These are phyloP conservation scores for Helogale parvula DNA, from an alignment of 2,113 vertebrate species.

Conservation along the genomic window DNA sequence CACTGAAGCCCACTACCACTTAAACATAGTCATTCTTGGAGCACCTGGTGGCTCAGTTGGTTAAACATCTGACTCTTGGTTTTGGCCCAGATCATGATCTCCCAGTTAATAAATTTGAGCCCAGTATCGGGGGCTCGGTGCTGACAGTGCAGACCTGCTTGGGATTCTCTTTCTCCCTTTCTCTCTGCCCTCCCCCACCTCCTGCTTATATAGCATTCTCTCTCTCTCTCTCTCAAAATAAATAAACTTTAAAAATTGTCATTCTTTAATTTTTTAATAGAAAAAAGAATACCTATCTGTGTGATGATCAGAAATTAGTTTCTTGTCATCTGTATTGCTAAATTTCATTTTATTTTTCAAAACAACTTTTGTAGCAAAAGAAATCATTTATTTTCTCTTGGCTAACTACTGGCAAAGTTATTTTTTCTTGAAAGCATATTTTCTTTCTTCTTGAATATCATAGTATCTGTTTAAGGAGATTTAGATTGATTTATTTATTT, in stretches of 20 bases:
- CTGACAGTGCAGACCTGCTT: no score
- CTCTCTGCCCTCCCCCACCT: no score
- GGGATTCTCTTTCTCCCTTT: no score
- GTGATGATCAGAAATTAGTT: constrained; percentile 82
- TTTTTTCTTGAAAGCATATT: constrained; percentile 68
- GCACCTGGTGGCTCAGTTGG: no score
- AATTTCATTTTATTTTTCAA: constrained; percentile 75
- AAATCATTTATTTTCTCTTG: neutral
- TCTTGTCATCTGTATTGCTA: constrained; percentile 63
- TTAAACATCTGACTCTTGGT: no score
- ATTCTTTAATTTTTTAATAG: constrained; percentile 71
- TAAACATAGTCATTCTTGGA: constrained; percentile 84
- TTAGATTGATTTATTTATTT: constrained; percentile 22
- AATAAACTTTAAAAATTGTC: constrained; percentile 84
- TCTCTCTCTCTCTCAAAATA: no score
- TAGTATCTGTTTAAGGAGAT: neutral
- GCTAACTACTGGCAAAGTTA: constrained; percentile 81
- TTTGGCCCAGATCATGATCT: no score
- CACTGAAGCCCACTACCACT: constrained; percentile 84
- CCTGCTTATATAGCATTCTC: no score
- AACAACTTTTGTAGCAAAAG: constrained; percentile 66
- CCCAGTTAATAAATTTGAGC: no score
- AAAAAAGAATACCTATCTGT: constrained; percentile 78
- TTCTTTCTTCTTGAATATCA: constrained; percentile 33
- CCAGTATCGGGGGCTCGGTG: no score